These are phyloP conservation scores for Coelinius sp. DNA, from an alignment of 2,888 invertebrate species.

Conservation along the genomic window DNA sequence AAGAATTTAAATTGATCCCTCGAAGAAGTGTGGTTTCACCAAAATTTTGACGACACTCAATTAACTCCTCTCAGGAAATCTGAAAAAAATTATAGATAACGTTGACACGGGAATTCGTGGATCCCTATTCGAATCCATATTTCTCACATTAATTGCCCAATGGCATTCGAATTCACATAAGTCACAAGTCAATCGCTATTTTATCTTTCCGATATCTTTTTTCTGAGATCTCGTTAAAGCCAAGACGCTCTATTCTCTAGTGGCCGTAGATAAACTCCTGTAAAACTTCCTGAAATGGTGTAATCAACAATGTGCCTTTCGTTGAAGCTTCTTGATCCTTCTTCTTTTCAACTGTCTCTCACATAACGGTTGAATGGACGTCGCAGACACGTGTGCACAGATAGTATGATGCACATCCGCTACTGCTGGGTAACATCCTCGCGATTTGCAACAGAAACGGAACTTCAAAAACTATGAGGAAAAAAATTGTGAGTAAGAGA, in stretches of 20 bases:
- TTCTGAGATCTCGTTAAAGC: conserved; percentile 52
- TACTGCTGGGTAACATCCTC: not conserved
- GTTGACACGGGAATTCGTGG: not conserved
- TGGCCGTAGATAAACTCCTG: conserved; percentile 48
- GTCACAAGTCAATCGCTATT: conserved; percentile 10
- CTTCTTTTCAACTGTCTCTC: conserved; percentile 17
- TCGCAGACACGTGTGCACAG: conserved; percentile 60
- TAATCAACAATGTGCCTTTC: not conserved
- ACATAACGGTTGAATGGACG: conserved; percentile 60
- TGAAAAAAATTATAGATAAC: not conserved
- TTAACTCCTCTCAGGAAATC: not conserved
- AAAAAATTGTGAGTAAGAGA: not conserved
- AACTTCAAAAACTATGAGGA: not conserved
- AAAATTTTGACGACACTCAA: not conserved
- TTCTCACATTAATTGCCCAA: conserved; percentile 15
- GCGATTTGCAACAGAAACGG: not conserved
- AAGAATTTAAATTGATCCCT: no score
- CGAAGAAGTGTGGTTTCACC: not conserved
- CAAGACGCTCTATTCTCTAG: conserved; percentile 42
- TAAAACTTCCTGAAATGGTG: not conserved
- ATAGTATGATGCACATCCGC: conserved; percentile 60
- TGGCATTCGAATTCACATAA: conserved; percentile 11
- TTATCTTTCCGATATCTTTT: conserved; percentile 27
- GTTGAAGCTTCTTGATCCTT: conserved; percentile 5
- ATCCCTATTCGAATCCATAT: not conserved